Base-by-base conservation (phyloP, 2,888 invertebrate species). In the Ecliptopera silaceata region DNA sequence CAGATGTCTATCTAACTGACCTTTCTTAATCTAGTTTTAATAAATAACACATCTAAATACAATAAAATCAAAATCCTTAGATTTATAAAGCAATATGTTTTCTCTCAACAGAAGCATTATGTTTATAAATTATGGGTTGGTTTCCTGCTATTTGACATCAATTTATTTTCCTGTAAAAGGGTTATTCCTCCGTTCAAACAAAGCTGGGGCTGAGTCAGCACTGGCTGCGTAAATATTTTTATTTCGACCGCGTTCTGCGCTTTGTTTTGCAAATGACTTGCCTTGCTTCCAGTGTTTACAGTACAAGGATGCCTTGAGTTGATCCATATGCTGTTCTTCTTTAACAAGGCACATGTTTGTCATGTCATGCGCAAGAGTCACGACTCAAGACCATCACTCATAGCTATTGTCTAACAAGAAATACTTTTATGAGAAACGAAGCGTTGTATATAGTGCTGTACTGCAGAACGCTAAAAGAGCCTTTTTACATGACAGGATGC, bases 251-350 rank as follows among this genome's bases (percentile, higher is more conserved):
- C 77, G 76, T 79, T 78, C 73, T 68, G 74, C 63, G 80, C 87
- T 88, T 90, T 90, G 89, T 89, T 89, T 88, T 86, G 88, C 88
- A 83, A 88, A 88, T 86, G 84, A 85, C 81, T 86, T 79, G 82
- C 75, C 72, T 65, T 69, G 72, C 71, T 72, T 71, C 70, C 70
- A 75, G 67, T 84, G 84, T 87, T 86, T 88, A 84, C 78, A 76
- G 71, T 78, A 70, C 74, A 72, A 75, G 70, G 79, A 74, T 75
- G 73, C 76, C 75, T 79, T 84, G 86, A 87, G 79, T 65, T 69
- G 72, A 70, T 75, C 82, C 88, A 83, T 76, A 85, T 81, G 86
- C 69, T 75, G 54, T 50, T 71, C 63, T 52, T 61, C 70, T 77
- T 74, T 79, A 72, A 79, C 73, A 75, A 69, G 68, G 65, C 66